These are phyloP conservation scores for Drosophila varians DNA, from an alignment of 1,140 invertebrate species.

Conservation along the genomic window DNA sequence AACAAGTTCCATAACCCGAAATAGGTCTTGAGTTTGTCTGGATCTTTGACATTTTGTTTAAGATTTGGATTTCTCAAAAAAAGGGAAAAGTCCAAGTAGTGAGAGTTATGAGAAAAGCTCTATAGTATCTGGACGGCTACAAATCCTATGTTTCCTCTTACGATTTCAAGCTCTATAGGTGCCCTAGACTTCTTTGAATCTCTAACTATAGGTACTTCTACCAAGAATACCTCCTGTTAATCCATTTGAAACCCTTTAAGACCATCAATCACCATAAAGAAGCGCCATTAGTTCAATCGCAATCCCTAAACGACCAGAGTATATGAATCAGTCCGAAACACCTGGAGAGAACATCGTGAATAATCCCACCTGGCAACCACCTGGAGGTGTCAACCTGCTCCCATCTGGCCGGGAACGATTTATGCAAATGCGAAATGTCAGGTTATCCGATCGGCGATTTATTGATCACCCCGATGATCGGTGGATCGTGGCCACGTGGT, in stretches of 20 bases:
- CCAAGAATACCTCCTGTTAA: too few species aligned
- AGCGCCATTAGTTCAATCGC: too few species aligned
- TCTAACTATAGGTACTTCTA: too few species aligned
- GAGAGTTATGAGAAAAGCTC: too few species aligned
- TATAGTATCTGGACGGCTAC: too few species aligned
- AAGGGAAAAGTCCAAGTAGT: too few species aligned
- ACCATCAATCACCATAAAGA: too few species aligned
- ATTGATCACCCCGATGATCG: not conserved
- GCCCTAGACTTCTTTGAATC: too few species aligned
- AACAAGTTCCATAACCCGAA: not conserved
- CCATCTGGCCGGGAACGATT: slow-evolving; percentile 1
- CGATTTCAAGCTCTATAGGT: too few species aligned
- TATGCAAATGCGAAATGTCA: slow-evolving; percentile 21
- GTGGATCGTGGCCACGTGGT: slow-evolving; percentile 42
- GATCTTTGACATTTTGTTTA: not conserved
- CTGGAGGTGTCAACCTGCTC: slow-evolving; percentile 1
- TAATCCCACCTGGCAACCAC: slow-evolving; percentile 33
- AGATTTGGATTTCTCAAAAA: too few species aligned
- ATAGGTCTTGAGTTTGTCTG: not conserved
- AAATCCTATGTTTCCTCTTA: too few species aligned
- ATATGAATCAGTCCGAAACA: slow-evolving; percentile 17
- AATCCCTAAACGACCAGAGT: not conserved
- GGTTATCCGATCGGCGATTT: not conserved
- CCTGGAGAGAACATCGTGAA: slow-evolving; percentile 2
- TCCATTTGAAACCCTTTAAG: too few species aligned